These are phyloP conservation scores for Eupithecia subumbrata DNA, from an alignment of 2,888 invertebrate genomes.

Conservation along the genomic window DNA sequence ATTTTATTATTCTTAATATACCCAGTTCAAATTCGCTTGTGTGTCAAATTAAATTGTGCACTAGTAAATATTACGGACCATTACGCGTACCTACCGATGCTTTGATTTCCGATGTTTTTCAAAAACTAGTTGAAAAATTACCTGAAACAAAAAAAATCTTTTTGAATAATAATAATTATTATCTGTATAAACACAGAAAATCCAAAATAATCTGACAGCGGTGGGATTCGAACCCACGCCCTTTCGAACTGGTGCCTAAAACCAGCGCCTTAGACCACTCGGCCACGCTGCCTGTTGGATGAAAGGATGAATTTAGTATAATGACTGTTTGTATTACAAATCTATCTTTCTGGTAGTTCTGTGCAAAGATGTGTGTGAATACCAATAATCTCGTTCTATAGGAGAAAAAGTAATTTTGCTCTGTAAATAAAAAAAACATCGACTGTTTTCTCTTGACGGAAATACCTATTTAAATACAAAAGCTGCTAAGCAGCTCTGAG, in stretches of 20 bases:
- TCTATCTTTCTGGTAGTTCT: no score
- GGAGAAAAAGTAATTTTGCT: no score
- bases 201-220: constrained; percentile 61
- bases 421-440: not conserved
- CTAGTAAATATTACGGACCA: not conserved
- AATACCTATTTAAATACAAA: not conserved
- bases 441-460: not conserved
- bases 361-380: not conserved
- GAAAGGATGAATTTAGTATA: not conserved
- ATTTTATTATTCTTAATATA: no score
- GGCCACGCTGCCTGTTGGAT: constrained; percentile 84
- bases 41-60: not conserved
- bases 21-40: no score
- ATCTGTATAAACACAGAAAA: no score
- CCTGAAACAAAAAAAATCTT: not conserved
- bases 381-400: not conserved
- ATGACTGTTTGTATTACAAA: not conserved
- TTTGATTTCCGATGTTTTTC: not conserved
- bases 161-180: not conserved
- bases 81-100: not conserved
- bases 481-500: not conserved
- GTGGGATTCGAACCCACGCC: constrained; percentile 90
- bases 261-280: constrained; percentile 87
- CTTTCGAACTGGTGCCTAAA: constrained; percentile 88
- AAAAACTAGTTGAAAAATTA: not conserved